These are phyloP conservation scores for Vulpes vulpes DNA, from an alignment of 2,113 vertebrate genomes.

Conservation along the genomic window DNA sequence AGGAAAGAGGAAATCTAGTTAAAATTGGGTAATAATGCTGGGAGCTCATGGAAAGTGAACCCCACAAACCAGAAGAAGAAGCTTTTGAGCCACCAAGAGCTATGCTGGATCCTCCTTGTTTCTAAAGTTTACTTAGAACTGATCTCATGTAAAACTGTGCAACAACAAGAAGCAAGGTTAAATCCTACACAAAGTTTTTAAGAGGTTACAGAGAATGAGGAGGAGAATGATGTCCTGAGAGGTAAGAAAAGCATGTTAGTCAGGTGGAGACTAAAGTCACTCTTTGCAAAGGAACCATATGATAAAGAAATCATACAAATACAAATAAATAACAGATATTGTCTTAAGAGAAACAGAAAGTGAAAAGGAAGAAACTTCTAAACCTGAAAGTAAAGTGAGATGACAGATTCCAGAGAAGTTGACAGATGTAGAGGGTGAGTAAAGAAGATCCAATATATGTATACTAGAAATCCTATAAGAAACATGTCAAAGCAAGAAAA, in stretches of 20 bases:
- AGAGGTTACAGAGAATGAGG: not conserved
- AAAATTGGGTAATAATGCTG: not conserved
- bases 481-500: not conserved
- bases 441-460: not conserved
- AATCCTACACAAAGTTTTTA: not conserved
- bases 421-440: not conserved
- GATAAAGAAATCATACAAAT: not conserved
- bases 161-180: not conserved
- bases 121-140: not conserved
- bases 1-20: not conserved
- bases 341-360: not conserved
- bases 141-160: not conserved
- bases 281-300: not conserved
- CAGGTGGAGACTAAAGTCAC: not conserved
- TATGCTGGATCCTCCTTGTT: not conserved
- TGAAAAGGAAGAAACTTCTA: not conserved
- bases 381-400: not conserved
- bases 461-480: not conserved
- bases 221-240: not conserved
- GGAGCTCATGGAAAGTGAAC: not conserved
- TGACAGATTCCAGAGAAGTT: not conserved
- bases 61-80: not conserved
- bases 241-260: not conserved
- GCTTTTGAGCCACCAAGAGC: not conserved
- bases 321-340: not conserved